A percentile compares a stretch with the other conserved stretches of the same genome.
Evolutionary conservation across 2,113 vertebrate species (phyloP).

Genomic region (Cygnus buccinator): DNA sequence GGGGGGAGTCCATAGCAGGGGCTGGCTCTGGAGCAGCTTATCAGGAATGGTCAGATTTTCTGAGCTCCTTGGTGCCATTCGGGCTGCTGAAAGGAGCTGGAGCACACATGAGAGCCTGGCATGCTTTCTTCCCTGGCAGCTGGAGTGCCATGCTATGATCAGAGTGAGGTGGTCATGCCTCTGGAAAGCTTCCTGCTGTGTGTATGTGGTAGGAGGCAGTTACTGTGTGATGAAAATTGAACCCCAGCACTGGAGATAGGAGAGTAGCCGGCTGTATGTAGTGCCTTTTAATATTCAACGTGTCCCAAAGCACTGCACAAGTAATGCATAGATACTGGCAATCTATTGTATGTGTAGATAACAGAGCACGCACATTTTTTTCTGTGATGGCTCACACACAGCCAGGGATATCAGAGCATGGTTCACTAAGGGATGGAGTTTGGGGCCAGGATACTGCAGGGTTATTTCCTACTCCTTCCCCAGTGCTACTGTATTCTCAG

Average conservation of each 20-base stretch:
- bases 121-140: not conserved
- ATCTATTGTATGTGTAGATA: not conserved
- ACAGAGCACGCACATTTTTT: not conserved
- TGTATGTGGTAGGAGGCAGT: not conserved
- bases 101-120: not conserved
- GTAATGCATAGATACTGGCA: not conserved
- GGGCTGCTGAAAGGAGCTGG: not conserved
- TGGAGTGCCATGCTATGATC: not conserved
- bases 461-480: not conserved
- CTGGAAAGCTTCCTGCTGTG: not conserved
- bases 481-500: not conserved
- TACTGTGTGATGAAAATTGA: slow-evolving; percentile 23
- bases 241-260: not conserved
- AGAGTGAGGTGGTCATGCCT: slow-evolving; percentile 16
- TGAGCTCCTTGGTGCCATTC: not conserved
- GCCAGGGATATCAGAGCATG: not conserved
- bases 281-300: slow-evolving; percentile 38
- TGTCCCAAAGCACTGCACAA: not conserved
- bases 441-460: not conserved
- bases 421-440: not conserved
- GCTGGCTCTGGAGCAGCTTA: not conserved
- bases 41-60: not conserved
- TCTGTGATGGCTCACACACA: not conserved
- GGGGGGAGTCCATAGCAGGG: not conserved
- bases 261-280: slow-evolving; percentile 29